Percentiles rank a stretch among this genome's conserved stretches.
phyloP scores from a whole-genome alignment of 2,888 invertebrate genomes.

The Tetramorium bicarinatum region DNA sequence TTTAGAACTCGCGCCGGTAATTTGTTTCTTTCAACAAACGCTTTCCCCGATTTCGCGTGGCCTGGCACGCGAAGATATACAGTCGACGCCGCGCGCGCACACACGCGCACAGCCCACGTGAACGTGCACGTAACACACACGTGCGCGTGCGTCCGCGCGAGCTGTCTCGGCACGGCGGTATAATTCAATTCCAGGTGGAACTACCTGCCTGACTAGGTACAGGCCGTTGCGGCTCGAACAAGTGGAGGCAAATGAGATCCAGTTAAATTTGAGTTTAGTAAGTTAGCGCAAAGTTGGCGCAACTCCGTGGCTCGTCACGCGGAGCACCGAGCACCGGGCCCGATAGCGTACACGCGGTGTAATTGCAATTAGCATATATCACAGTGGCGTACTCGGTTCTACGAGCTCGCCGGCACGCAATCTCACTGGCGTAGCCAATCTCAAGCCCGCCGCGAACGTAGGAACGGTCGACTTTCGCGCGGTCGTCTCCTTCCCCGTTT shows the following conservation, averaged over 20 bases:
- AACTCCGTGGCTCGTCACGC: slow-evolving; percentile 73
- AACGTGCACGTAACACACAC: background rate
- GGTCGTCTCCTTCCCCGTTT: background rate
- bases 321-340: slow-evolving; percentile 66
- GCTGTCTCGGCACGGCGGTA: slow-evolving; percentile 57
- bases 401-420: slow-evolving; percentile 76
- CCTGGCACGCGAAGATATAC: slow-evolving; percentile 42
- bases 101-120: background rate
- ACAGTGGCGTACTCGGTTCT: slow-evolving; percentile 76
- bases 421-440: slow-evolving; percentile 70
- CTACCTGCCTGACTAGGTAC: slow-evolving; percentile 50
- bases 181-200: slow-evolving; percentile 72
- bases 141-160: slow-evolving; percentile 22
- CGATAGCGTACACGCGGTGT: slow-evolving; percentile 81
- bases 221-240: slow-evolving; percentile 65
- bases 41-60: slow-evolving; percentile 50
- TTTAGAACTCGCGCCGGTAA: slow-evolving; percentile 45
- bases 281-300: slow-evolving; percentile 80
- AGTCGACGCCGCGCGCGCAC: background rate
- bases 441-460: background rate
- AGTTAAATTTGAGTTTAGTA: slow-evolving; percentile 81
- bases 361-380: slow-evolving; percentile 85
- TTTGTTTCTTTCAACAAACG: slow-evolving; percentile 57
- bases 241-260: slow-evolving; percentile 77
- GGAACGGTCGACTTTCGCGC: background rate